These are phyloP conservation scores for Amiota mariae DNA, from an alignment of 2,888 invertebrate species.

Conservation along the genomic window DNA sequence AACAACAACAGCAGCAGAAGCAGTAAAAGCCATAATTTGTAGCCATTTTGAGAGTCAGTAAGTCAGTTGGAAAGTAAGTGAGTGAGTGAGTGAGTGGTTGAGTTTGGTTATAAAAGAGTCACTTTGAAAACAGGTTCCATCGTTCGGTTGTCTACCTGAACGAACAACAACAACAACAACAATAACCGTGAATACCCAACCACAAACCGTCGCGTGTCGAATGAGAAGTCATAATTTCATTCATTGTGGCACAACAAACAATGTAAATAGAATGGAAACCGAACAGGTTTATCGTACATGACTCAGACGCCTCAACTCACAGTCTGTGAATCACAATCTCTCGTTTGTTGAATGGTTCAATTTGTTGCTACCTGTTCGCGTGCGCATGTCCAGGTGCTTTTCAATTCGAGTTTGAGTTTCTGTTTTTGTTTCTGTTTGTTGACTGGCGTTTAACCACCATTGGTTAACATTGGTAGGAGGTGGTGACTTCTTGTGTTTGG, in stretches of 20 bases:
- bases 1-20: no score
- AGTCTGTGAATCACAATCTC: not conserved
- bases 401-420: not conserved
- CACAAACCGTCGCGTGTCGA: not conserved
- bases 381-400: slow-evolving; percentile 58
- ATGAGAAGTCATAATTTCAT: not conserved
- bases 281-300: slow-evolving; percentile 18
- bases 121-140: no score
- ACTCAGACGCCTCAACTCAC: not conserved
- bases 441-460: slow-evolving; percentile 30
- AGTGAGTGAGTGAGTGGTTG: not conserved
- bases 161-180: not conserved
- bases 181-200: not conserved
- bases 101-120: not conserved
- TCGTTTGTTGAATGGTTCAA: slow-evolving; percentile 2
- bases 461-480: slow-evolving; percentile 17
- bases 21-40: slow-evolving; percentile 27
- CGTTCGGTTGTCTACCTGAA: no score
- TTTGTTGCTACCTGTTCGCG: slow-evolving; percentile 51
- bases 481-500: not conserved
- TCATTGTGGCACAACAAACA: not conserved
- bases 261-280: not conserved
- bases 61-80: not conserved
- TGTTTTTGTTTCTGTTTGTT: slow-evolving; percentile 25
- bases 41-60: slow-evolving; percentile 22